Conservation (phyloP, 2,888 invertebrate species). For the Phaedon cochleariae region DNA sequence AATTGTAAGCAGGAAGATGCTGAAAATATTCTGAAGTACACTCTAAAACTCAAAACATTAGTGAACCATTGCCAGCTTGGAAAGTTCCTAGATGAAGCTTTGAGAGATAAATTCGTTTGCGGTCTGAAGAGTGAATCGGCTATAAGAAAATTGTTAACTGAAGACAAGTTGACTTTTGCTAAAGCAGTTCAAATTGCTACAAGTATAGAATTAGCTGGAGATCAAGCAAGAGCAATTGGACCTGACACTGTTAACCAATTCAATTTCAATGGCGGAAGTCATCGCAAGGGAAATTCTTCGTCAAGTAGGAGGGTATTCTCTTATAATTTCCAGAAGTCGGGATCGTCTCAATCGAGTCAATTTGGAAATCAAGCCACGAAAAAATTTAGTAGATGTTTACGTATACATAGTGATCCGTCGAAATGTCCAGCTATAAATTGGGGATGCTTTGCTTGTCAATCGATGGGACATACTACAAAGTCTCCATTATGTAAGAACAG, state of each 20-base stretch:
- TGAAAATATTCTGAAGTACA: not conserved
- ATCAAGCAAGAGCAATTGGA: conserved; percentile 19
- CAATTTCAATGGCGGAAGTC: not conserved
- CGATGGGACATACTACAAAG: not conserved
- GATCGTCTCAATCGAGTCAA: not conserved
- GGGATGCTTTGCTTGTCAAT: not conserved
- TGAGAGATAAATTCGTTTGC: conserved; percentile 39
- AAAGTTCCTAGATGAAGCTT: conserved; percentile 40
- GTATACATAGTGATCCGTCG: not conserved
- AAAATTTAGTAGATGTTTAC: not conserved
- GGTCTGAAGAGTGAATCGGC: conserved; percentile 37
- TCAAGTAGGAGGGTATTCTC: not conserved
- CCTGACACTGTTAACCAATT: not conserved
- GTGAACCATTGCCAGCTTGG: conserved; percentile 1
- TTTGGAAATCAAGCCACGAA: not conserved
- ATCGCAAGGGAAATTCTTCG: not conserved
- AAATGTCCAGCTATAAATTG: not conserved
- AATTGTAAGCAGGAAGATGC: not conserved
- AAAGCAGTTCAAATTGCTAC: conserved; percentile 8
- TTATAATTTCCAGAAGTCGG: not conserved
- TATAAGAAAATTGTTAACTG: conserved; percentile 37
- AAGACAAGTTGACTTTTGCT: conserved; percentile 18
- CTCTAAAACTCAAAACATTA: not conserved
- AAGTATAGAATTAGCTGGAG: conserved; percentile 24
- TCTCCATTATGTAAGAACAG: not conserved